These are phyloP conservation scores for Myioborus miniatus DNA, from an alignment of 2,797 vertebrate genomes.

Conservation along the genomic window DNA sequence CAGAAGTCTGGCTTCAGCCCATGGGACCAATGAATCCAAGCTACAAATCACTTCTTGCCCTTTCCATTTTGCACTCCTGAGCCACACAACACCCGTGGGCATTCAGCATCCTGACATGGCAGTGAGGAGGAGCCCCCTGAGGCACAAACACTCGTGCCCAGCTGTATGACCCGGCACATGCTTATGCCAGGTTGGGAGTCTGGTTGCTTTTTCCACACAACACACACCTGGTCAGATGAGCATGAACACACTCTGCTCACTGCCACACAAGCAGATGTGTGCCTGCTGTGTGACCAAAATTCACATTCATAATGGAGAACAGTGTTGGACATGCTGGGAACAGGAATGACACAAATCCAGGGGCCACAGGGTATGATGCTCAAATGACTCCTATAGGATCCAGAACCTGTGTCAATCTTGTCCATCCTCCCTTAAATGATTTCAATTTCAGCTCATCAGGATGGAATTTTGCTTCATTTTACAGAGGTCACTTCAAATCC, in stretches of 20 bases:
- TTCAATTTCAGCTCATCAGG: neutral
- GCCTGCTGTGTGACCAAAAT: neutral
- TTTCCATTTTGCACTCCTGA: neutral
- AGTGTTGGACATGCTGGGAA: neutral
- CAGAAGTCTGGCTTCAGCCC: neutral
- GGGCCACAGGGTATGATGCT: neutral
- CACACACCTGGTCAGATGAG: neutral
- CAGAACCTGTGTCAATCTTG: neutral
- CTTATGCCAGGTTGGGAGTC: neutral
- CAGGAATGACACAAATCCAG: neutral
- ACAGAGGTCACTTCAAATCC: neutral
- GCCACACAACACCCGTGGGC: fast-evolving
- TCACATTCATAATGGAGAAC: neutral
- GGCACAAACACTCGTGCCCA: neutral
- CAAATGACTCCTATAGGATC: neutral
- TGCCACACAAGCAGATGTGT: neutral
- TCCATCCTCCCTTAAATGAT: neutral
- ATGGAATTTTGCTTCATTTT: neutral
- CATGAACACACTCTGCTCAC: fast-evolving
- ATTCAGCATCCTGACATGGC: neutral
- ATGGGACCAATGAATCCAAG: neutral
- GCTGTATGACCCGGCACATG: neutral
- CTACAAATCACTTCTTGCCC: neutral
- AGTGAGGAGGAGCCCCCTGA: neutral
- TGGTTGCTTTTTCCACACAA: neutral